Evolutionary conservation across 2,888 invertebrate species (phyloP), one percentile per base, ranked within the genome.

Genomic region (Aricia artaxerxes): DNA sequence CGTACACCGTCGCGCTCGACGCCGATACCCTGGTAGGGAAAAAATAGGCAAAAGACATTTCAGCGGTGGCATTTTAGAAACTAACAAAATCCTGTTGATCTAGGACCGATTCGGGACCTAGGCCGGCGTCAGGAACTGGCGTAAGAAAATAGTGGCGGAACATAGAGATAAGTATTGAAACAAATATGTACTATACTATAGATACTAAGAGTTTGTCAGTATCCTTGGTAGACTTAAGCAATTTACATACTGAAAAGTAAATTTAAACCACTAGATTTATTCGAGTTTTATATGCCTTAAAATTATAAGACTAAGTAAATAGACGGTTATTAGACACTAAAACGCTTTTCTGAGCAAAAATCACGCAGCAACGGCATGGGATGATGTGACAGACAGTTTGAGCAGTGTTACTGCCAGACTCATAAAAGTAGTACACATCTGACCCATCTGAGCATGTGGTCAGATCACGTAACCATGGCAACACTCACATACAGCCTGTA

Each of bases 401-500:
- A 57, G 13, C 4, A 16, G 57, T 24, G 24, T 16, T 1, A 57
- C 13, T 44, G 44, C 44, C 9, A 44, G 13, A 53, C 53, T 16
- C 57, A 16, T 57, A 16, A 57, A 4, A 57, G 4, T 57, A 57
- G 57, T 4, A 57, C 16, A 57, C 16, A 16, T 53, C 9, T 9
- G 9, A 49, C 9, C 16, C 16, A 57, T 3, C 4, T 16, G 1
- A 57, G 57, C 16, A 16, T 57, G 57, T 57, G 57, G 16, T 57
- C 9, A 49, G 49, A 53, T 53, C 11, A 11, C 13, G 13, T 53
- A 24, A 64, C 31, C 9, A 11, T 64, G 73, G 49, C 49, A n/a
- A 78, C 75, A 89, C 93, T 92, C 82, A 94, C 94, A 95, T 88
- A 82, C 97, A 96, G 73, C 97, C 97, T 81, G 96, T 97, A 0